Base-by-base conservation (phyloP, 2,797 vertebrate species). In the Parauchenoglanis ngamensis region DNA sequence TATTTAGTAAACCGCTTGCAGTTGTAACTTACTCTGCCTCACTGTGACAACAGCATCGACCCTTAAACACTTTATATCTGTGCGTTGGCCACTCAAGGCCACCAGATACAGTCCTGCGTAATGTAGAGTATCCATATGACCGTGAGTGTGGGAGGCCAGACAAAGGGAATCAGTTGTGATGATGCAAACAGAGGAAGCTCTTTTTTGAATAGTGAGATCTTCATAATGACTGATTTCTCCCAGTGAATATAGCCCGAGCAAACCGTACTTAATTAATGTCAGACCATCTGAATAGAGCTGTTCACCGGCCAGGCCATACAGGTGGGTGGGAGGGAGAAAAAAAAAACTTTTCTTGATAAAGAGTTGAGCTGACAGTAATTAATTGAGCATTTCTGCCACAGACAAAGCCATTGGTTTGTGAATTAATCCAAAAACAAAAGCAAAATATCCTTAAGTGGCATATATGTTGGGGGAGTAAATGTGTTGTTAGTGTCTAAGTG, bases 311-410 rank as follows among this genome's bases (percentile, higher is more conserved):
- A 72, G 59, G 70, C 67, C 7, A 13, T 40, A 6, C 23, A 61
- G 21, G 78, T 73, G 49, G 78, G 40, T 49, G 54, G 80, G 21
- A 7, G 15, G 10, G 46, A 15, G 76, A 7, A 31, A 46, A 12
- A 35, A 76, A 72, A 88, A 85, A 75, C 87, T 88, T 85, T 77
- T 82, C 75, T 82, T 90, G 90, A 92, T 89, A 89, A 90, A 92
- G 89, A 88, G 87, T 83, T 89, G 87, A 88, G 86, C 89, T 90
- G 90, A 89, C 88, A 90, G 84, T 90, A 90, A 90, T 90, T 91
- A 92, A 91, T 88, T 88, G 86, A 79, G 82, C 89, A 80, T 85
- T 81, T 87, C 73, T 81, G 83, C 25, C 25, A 65, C 75, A 87
- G 89, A 90, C 89, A 85, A 87, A 88, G 80, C 70, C 85, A 87